Evolutionary conservation across 2,888 invertebrate species (phyloP), one percentile per base, ranked within the genome.

Genomic region (Yponomeuta evonymella): DNA sequence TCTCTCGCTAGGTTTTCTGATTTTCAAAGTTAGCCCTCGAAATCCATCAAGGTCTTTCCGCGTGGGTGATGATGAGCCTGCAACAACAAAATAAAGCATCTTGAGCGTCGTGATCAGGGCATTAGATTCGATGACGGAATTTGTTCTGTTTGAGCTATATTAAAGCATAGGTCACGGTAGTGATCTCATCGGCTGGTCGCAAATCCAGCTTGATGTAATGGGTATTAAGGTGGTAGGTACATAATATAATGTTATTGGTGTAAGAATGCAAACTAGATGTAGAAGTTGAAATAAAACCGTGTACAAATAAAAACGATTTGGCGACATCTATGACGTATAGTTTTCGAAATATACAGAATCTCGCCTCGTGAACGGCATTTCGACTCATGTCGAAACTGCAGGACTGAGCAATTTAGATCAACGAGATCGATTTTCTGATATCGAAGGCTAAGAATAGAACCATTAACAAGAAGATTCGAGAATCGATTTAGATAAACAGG

Each of bases 401-500:
- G 85, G 85, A 86, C 84, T 76, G 74, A 51, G 76, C 78, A 81
- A 85, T 84, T 84, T 80, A 84, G 88, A 88, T 87, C 65, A 77
- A 80, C 79, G 80, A 82, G 80, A 77, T 81, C 79, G 80, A 82
- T 80, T 78, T 78, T 81, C 79, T 78, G 83, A 85, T 67, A 67
- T 10, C 23, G 23, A 23, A 12, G 23, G 15, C 15, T 33, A 33
- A 36, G 66, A 66, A 48, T 48, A 43, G 67, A 67, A 43, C 67
- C 43, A 67, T 67, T 67, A 67, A 66, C 33, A 33, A n/a, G 48
- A 48, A 48, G 67, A 67, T 48, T 48, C 11, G 48, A 36, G 48
- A 48, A 33, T 65, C 29, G 65, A 65, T 65, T 65, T 15, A 58
- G 65, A 65, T 65, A 33, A 65, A 63, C 5, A 29, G 63, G n/a